Evolutionary conservation across 2,113 vertebrate genomes (phyloP).

Genomic region (Melanocharis versteri): DNA sequence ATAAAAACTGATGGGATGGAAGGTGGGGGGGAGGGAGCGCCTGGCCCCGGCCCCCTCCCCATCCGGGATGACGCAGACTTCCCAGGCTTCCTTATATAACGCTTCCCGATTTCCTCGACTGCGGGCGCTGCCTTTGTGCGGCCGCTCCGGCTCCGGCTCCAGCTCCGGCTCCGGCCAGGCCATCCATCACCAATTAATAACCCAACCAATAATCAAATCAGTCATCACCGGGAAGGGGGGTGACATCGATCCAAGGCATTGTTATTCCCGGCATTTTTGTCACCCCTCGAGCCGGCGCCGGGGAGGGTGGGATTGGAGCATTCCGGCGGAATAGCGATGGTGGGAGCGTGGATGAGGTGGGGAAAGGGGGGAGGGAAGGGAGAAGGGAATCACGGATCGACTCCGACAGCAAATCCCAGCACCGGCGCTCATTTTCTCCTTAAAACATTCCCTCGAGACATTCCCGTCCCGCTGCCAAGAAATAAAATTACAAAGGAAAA

Average conservation of each 20-base stretch:
- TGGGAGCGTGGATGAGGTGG: background rate
- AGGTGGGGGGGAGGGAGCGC: background rate
- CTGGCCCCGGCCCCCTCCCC: background rate
- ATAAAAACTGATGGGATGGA: rapidly evolving
- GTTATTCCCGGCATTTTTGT: rapidly evolving
- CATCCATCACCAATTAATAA: rapidly evolving
- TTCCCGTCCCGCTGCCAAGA: background rate
- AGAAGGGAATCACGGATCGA: background rate
- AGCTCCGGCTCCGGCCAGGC: background rate
- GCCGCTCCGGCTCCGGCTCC: background rate
- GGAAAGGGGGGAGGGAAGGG: background rate
- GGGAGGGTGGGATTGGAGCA: background rate
- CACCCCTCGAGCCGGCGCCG: background rate
- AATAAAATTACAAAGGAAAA: background rate
- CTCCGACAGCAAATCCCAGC: background rate
- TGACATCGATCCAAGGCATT: rapidly evolving
- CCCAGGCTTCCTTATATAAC: constrained; percentile 72
- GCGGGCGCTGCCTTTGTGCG: constrained; percentile 71
- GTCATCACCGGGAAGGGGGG: rapidly evolving
- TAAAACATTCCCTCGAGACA: background rate
- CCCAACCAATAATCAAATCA: rapidly evolving
- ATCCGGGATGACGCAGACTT: constrained; percentile 63
- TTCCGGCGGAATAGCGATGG: background rate
- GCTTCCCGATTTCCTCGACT: constrained; percentile 69
- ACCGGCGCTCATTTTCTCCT: background rate